Evolutionary conservation across 2,113 vertebrate genomes (phyloP).

Genomic region (Ciconia boyciana): DNA sequence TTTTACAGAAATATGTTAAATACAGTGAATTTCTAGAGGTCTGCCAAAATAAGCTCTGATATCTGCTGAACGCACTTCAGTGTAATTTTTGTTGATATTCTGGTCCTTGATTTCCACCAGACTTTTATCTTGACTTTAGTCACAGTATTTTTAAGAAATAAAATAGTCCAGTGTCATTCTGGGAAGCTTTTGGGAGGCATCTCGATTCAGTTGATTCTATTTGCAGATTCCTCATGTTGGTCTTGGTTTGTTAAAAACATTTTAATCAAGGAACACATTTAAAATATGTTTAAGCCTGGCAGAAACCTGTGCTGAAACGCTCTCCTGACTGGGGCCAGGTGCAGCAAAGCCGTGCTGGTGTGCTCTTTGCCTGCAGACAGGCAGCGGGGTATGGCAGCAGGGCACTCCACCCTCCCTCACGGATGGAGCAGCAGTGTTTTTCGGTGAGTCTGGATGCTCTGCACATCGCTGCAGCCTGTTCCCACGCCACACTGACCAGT

Average conservation of each 20-base stretch:
- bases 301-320: background rate
- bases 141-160: background rate
- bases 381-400: accelerated
- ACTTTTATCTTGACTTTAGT: background rate
- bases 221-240: background rate
- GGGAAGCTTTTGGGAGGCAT: background rate
- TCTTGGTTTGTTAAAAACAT: background rate
- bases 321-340: background rate
- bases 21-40: background rate
- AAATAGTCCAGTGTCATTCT: background rate
- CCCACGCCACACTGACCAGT: background rate
- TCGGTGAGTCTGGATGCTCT: background rate
- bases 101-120: background rate
- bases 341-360: background rate
- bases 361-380: accelerated
- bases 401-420: background rate
- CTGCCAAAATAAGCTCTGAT: background rate
- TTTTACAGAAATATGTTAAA: background rate
- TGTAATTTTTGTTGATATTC: background rate
- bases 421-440: background rate
- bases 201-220: background rate
- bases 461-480: background rate
- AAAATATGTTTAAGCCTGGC: background rate
- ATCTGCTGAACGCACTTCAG: background rate
- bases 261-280: background rate